phyloP scores from a whole-genome alignment of 2,113 vertebrate genomes.

The Dromiciops gliroides region DNA sequence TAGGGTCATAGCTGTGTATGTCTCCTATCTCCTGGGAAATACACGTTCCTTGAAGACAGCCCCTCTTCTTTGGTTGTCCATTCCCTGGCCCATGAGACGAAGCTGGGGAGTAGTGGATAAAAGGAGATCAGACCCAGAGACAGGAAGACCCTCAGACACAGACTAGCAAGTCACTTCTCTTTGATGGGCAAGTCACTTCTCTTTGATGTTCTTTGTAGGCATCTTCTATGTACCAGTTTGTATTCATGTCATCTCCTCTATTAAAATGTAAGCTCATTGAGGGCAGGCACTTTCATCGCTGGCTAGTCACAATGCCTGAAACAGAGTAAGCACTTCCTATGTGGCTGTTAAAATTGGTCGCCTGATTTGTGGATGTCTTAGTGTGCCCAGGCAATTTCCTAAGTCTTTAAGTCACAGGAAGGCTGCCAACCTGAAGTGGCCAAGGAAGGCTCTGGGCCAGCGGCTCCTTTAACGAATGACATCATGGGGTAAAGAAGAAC shows the following conservation, averaged over 20 bases:
- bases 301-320: neutral
- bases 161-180: neutral
- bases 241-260: neutral
- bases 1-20: neutral
- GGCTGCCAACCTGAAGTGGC: too few relatives aligned
- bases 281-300: neutral
- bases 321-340: neutral
- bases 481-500: neutral
- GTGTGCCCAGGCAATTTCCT: neutral
- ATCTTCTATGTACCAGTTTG: neutral
- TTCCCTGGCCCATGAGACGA: neutral
- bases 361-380: neutral
- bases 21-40: neutral
- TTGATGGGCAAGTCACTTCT: neutral
- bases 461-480: neutral
- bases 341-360: neutral
- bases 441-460: neutral
- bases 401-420: neutral
- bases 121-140: neutral
- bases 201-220: neutral
- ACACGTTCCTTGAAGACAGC: neutral
- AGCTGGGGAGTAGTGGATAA: neutral
- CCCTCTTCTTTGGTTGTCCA: too few relatives aligned
- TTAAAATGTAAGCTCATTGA: neutral
- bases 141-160: neutral